These are phyloP conservation scores for Caiman crocodilus DNA, from an alignment of 2,797 vertebrate genomes.

Conservation along the genomic window DNA sequence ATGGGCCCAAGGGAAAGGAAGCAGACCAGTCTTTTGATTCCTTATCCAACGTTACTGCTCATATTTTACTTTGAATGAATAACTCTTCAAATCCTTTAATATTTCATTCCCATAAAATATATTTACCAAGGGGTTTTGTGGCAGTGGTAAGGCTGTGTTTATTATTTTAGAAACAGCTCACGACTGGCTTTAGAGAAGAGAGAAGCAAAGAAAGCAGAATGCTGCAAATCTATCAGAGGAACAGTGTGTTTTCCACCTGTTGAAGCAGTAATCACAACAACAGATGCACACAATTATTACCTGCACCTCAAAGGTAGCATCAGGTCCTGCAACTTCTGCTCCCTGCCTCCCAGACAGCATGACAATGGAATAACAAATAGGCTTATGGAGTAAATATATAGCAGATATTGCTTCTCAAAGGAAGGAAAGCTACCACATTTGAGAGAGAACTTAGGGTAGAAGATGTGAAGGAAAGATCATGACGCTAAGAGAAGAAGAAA, in stretches of 20 bases:
- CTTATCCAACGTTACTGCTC: constrained; percentile 71
- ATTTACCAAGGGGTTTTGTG: constrained; percentile 67
- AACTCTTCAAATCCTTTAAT: constrained; percentile 77
- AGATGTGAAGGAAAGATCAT: constrained; percentile 54
- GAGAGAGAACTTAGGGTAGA: constrained; percentile 38
- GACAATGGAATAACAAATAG: constrained; percentile 46
- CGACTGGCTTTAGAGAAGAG: constrained; percentile 43
- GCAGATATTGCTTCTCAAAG: constrained; percentile 22
- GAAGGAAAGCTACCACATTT: constrained; percentile 6
- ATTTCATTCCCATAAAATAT: constrained; percentile 73
- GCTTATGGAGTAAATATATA: background rate
- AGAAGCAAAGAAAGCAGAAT: constrained; percentile 47
- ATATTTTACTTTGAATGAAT: constrained; percentile 74
- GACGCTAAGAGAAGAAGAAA: constrained; percentile 21
- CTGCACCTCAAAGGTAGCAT: constrained; percentile 62
- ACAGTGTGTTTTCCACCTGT: constrained; percentile 73
- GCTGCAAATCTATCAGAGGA: constrained; percentile 62
- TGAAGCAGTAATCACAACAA: constrained; percentile 60
- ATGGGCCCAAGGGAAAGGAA: constrained; percentile 65
- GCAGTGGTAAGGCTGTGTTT: constrained; percentile 64
- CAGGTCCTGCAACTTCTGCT: constrained; percentile 66
- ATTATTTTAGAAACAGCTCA: constrained; percentile 68
- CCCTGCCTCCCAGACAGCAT: constrained; percentile 61
- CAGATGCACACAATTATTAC: constrained; percentile 75
- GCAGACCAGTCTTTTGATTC: constrained; percentile 68